Evolutionary conservation across 2,797 vertebrate genomes (phyloP), one percentile per base, ranked within the genome.

Genomic region (Mormyrops boulengeri): DNA sequence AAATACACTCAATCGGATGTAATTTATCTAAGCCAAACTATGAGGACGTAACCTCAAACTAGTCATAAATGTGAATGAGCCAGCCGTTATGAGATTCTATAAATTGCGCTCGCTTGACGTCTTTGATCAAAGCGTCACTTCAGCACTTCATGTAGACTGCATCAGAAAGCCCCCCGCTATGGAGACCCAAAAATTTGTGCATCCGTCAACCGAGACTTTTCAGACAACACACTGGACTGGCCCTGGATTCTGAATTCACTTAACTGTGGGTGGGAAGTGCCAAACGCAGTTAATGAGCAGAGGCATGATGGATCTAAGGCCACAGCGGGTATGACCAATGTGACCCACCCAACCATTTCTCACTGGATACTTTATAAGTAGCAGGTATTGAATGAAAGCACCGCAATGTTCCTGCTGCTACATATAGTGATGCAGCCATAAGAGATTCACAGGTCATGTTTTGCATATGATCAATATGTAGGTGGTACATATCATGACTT

Each of bases 1-100:
- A 85, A 52, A 85, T 52, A 30, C 52, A 82, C 17, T 19, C 77
- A 82, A 82, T 82, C 77, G 11, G 49, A 52, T 85, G 41, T 85
- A 49, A 85, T 85, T 52, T 85, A 85, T 85, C 82, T 52, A 85
- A 85, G 22, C 26, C 5, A 53, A 88, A 47, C 49, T 62, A 66
- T 22, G 14, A 44, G 38, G 38, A 47, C 47, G 44, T 88, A 66
- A 88, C 41, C 57, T 69, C 41, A 88, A n/a, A 88, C 60, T 22
- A 47, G 38, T 69, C 87, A 88, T 41, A 26, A 60, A 60, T 57
- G 30, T 55, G 26, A 57, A 38, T 22, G 57, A 49, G 60, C 44
- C 14, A 66, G 8, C 6, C 34, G 44, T n/a, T 88, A 44, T 62
- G 55, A 66, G 34, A 60, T 60, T 88, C 26, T 41, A n/a, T 19